phyloP scores from a whole-genome alignment of 2,113 vertebrate species.

The Alethe diademata region DNA sequence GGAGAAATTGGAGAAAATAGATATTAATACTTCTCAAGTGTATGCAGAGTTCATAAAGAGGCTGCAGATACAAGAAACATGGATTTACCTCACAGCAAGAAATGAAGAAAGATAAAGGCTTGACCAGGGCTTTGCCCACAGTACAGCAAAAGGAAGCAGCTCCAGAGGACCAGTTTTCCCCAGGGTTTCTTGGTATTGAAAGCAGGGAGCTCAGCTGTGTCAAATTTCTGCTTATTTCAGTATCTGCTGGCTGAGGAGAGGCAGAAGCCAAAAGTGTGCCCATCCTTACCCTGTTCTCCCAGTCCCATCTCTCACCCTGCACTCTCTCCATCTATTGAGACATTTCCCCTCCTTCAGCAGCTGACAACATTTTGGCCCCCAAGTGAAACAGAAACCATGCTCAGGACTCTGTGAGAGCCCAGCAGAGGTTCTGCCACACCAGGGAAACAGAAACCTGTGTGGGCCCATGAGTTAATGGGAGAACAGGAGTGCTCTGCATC shows the following conservation, averaged over 20 bases:
- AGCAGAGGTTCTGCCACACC: not conserved
- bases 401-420: not conserved
- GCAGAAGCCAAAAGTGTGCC: rapidly evolving
- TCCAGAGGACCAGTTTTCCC: not conserved
- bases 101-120: not conserved
- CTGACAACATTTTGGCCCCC: not conserved
- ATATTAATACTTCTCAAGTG: not conserved
- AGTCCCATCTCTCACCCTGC: not conserved
- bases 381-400: not conserved
- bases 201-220: not conserved
- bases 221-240: not conserved
- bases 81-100: not conserved
- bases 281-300: not conserved
- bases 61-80: not conserved
- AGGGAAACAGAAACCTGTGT: rapidly evolving
- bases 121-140: rapidly evolving
- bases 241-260: not conserved
- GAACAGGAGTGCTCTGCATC: not conserved
- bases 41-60: not conserved
- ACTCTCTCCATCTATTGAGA: not conserved
- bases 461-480: rapidly evolving
- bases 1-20: not conserved
- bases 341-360: not conserved
- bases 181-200: not conserved
- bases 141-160: not conserved